Conservation (phyloP, 1,140 invertebrate genomes). For the Microplitis demolitor region DNA sequence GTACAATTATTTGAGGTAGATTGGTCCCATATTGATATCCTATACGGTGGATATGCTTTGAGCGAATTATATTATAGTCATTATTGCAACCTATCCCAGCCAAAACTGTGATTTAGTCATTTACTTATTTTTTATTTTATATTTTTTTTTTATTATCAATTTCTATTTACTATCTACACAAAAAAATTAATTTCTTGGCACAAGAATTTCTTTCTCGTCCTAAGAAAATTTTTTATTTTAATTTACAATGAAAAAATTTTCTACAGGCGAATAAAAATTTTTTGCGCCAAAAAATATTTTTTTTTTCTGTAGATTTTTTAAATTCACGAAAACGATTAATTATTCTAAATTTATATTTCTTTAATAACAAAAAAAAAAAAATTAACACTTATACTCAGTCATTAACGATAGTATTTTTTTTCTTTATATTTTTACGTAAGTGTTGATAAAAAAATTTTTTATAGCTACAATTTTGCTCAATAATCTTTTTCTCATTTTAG, state of each 20-base stretch:
- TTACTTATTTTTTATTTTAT: slow-evolving; percentile 1
- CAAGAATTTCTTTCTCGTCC: too few species aligned
- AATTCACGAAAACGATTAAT: slow-evolving; percentile 1
- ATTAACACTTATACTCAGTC: slow-evolving; percentile 21
- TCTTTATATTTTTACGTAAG: neutral
- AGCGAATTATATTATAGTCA: slow-evolving; percentile 31
- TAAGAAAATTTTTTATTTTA: too few species aligned
- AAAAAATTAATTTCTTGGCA: too few species aligned
- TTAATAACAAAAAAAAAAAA: neutral
- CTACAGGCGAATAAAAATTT: too few species aligned
- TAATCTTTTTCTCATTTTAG: too few species aligned
- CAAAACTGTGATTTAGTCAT: slow-evolving; percentile 27
- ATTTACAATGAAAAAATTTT: too few species aligned
- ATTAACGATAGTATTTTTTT: slow-evolving; percentile 24
- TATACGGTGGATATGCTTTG: slow-evolving; percentile 33
- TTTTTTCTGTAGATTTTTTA: too few species aligned
- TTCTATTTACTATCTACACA: neutral
- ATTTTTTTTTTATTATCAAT: neutral
- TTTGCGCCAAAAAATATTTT: too few species aligned
- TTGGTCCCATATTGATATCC: slow-evolving; percentile 26
- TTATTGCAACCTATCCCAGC: slow-evolving; percentile 53
- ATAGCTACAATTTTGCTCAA: too few species aligned
- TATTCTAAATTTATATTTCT: neutral
- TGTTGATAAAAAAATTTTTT: too few species aligned
- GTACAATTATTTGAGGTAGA: slow-evolving; percentile 27